These are phyloP conservation scores for Blera fallax DNA, from an alignment of 2,888 invertebrate species.

Conservation along the genomic window DNA sequence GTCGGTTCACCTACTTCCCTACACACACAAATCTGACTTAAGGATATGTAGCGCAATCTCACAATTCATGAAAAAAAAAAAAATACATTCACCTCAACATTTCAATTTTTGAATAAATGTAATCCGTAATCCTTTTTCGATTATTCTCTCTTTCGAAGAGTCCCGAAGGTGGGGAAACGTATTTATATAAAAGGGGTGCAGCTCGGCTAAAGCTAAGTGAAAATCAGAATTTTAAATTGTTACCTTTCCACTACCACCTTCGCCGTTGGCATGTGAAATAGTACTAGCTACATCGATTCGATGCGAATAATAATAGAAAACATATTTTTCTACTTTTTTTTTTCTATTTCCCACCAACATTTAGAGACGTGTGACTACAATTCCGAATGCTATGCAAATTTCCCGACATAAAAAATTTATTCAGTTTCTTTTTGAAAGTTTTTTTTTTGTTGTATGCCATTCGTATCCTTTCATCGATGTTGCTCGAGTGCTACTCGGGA, in stretches of 20 bases:
- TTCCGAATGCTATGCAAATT: constrained; percentile 48
- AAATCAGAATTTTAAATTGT: constrained; percentile 60
- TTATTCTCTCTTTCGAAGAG: constrained; percentile 17
- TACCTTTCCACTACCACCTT: constrained; percentile 15
- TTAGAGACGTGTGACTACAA: constrained; percentile 41
- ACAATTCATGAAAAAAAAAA: not conserved
- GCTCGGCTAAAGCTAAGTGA: constrained; percentile 27
- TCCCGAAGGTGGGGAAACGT: not conserved
- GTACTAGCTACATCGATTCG: constrained; percentile 47
- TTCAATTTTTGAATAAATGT: constrained; percentile 67
- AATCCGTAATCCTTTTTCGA: constrained; percentile 67
- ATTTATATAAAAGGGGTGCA: constrained; percentile 16
- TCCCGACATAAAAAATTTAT: constrained; percentile 29
- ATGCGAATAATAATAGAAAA: constrained; percentile 55
- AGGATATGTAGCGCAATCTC: constrained; percentile 14
- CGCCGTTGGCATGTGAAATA: constrained; percentile 4
- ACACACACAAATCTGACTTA: constrained; percentile 33
- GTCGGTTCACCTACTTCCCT: constrained; percentile 35
- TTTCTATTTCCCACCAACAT: not conserved
- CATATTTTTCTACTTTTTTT: constrained; percentile 31
- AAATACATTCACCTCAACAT: constrained; percentile 51
- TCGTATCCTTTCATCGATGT: constrained; percentile 23
- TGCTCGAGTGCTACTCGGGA: constrained; percentile 33
- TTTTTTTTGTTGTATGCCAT: not conserved
- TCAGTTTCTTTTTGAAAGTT: not conserved